A percentile compares a stretch with the other conserved stretches of the same genome.
Conservation (phyloP, 2,888 invertebrate species). For the Poecilobothrus nobilitatus region DNA sequence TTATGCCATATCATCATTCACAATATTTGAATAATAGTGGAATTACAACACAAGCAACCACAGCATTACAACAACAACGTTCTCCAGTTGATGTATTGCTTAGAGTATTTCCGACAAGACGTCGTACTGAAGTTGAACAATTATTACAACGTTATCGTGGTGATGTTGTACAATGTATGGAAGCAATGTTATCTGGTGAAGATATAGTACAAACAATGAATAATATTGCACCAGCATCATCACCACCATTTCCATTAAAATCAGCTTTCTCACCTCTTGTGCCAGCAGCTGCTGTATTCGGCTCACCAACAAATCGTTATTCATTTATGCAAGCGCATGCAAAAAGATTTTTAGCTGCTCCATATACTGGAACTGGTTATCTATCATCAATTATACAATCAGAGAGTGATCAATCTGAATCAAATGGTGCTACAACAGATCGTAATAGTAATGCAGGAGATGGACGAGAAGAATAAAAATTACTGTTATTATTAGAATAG, state of each 20-base stretch:
- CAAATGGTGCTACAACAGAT: slow-evolving; percentile 43
- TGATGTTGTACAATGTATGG: slow-evolving; percentile 88
- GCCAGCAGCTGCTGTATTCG: slow-evolving; percentile 42
- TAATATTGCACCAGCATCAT: slow-evolving; percentile 30
- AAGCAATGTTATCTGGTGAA: slow-evolving; percentile 69
- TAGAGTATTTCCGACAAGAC: slow-evolving; percentile 80
- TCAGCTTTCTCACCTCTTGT: slow-evolving; percentile 74
- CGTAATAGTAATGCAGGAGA: slow-evolving; percentile 41
- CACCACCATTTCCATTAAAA: slow-evolving; percentile 42
- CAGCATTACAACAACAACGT: slow-evolving; percentile 45
- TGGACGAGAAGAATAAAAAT: slow-evolving; percentile 40
- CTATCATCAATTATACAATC: slow-evolving; percentile 63
- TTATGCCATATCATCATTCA: slow-evolving; percentile 43
- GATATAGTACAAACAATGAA: slow-evolving; percentile 34
- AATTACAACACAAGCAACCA: slow-evolving; percentile 35
- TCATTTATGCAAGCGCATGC: slow-evolving; percentile 52
- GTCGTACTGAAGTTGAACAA: slow-evolving; percentile 77
- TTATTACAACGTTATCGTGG: slow-evolving; percentile 76
- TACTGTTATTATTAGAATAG: not conserved
- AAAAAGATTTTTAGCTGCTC: slow-evolving; percentile 72
- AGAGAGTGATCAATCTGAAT: slow-evolving; percentile 41
- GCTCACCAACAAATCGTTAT: slow-evolving; percentile 41
- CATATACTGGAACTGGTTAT: slow-evolving; percentile 75
- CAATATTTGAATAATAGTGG: slow-evolving; percentile 36
- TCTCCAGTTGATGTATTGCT: slow-evolving; percentile 82